Percentiles rank a stretch among this genome's conserved stretches.
These are phyloP conservation scores for Drosophila triauraria DNA, from an alignment of 1,140 invertebrate species.

Conservation along the genomic window DNA sequence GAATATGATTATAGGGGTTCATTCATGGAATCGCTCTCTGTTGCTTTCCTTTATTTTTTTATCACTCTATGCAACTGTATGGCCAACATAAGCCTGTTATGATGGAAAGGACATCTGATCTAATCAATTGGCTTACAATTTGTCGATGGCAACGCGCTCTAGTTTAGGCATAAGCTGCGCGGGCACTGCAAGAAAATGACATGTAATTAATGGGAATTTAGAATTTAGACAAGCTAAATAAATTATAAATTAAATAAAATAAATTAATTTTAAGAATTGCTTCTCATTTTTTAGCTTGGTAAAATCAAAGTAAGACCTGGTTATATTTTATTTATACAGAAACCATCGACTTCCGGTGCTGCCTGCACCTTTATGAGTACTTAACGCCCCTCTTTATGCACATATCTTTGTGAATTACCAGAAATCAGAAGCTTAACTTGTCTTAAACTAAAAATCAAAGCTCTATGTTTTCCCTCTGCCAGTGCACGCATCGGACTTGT, in stretches of 20 bases:
- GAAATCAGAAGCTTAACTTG: too few species aligned
- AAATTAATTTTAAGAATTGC: too few species aligned
- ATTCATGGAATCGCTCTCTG: conserved; percentile 34
- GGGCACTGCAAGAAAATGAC: neutral
- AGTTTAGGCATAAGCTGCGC: neutral
- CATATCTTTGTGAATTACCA: neutral
- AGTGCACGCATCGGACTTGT: conserved; percentile 11
- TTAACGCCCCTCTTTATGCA: neutral
- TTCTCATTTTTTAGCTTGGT: too few species aligned
- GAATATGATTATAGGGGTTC: conserved; percentile 60
- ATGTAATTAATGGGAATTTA: neutral
- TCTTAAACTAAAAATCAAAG: neutral
- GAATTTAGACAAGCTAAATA: neutral
- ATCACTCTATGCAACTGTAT: conserved; percentile 23
- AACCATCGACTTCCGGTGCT: neutral
- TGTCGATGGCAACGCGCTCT: conserved; percentile 29
- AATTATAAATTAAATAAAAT: too few species aligned
- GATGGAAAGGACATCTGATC: conserved; percentile 46
- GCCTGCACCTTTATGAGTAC: too few species aligned
- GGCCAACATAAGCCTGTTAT: conserved; percentile 39
- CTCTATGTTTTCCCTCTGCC: neutral
- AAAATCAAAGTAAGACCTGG: neutral
- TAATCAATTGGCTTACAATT: conserved; percentile 71
- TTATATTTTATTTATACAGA: neutral
- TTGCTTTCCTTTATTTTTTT: conserved; percentile 21